Percentiles rank a stretch among this genome's conserved stretches.
Conservation (phyloP, 2,888 invertebrate genomes). For the Drosophila setosimentum region DNA sequence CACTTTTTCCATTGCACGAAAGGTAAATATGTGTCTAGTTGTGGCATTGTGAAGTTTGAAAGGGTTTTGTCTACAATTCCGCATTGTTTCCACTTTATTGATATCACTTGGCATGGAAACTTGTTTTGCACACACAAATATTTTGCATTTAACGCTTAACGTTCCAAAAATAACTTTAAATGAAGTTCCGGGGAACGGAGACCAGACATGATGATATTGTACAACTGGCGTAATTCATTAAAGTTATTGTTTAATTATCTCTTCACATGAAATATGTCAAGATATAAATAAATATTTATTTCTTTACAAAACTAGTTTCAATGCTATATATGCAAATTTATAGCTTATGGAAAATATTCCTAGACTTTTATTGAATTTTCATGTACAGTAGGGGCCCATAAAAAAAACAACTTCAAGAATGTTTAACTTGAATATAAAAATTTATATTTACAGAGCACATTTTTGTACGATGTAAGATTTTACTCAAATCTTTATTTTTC, state of each 20-base stretch:
- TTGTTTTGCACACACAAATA: not conserved
- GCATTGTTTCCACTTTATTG: slow-evolving; percentile 8
- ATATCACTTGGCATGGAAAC: slow-evolving; percentile 14
- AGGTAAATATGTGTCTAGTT: slow-evolving; percentile 41
- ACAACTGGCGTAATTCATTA: not conserved
- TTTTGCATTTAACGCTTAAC: not conserved
- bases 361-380: not conserved
- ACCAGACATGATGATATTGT: not conserved
- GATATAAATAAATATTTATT: not conserved
- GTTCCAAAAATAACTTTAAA: not conserved
- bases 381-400: not conserved
- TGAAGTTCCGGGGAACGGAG: not conserved
- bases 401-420: not conserved
- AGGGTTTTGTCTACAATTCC: slow-evolving; percentile 41
- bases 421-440: not conserved
- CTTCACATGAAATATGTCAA: not conserved
- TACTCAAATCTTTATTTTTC: not conserved
- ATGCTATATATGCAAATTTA: not conserved
- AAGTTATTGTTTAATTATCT: not conserved
- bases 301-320: not conserved
- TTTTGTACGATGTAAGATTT: not conserved
- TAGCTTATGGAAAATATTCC: not conserved
- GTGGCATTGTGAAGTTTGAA: slow-evolving; percentile 26
- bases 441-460: not conserved
- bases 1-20: slow-evolving; percentile 24